phyloP scores from a whole-genome alignment of 2,797 vertebrate genomes.

The Gastrophryne carolinensis region DNA sequence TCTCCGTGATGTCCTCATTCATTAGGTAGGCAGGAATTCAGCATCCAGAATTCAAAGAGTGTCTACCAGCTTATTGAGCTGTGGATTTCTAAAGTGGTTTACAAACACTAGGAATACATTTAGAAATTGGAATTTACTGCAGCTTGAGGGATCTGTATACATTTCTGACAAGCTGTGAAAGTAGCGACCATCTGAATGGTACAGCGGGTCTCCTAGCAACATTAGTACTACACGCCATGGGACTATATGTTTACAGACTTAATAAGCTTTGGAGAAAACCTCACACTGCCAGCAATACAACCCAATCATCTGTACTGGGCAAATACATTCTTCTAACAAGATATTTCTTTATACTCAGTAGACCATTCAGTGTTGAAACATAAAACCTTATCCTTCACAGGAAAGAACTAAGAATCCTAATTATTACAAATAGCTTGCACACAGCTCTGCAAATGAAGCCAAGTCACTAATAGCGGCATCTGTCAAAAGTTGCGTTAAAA shows the following conservation, averaged over 20 bases:
- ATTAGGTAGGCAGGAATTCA: background rate
- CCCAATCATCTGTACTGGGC: background rate
- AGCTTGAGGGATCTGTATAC: conserved; percentile 15
- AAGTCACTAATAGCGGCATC: too few species aligned
- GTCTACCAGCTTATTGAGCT: background rate
- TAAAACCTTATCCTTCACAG: background rate
- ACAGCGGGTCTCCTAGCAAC: conserved; percentile 61
- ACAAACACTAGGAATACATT: conserved; percentile 30
- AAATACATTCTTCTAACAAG: background rate
- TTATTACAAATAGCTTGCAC: too few species aligned
- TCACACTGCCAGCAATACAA: background rate
- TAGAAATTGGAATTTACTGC: conserved; percentile 7
- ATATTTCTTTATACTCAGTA: background rate
- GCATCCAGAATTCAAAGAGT: background rate
- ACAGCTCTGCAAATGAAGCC: too few species aligned
- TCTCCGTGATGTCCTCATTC: too few species aligned
- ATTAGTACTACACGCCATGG: conserved; percentile 50
- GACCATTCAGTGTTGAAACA: background rate
- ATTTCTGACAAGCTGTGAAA: conserved; percentile 17
- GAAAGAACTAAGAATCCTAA: background rate
- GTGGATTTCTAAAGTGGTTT: conserved; percentile 14
- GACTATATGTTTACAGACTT: conserved; percentile 54
- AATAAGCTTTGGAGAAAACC: conserved; percentile 41
- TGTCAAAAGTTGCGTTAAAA: too few species aligned
- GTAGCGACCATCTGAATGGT: background rate